These are phyloP conservation scores for Xerus inauris DNA, from an alignment of 2,113 vertebrate genomes.

Conservation along the genomic window DNA sequence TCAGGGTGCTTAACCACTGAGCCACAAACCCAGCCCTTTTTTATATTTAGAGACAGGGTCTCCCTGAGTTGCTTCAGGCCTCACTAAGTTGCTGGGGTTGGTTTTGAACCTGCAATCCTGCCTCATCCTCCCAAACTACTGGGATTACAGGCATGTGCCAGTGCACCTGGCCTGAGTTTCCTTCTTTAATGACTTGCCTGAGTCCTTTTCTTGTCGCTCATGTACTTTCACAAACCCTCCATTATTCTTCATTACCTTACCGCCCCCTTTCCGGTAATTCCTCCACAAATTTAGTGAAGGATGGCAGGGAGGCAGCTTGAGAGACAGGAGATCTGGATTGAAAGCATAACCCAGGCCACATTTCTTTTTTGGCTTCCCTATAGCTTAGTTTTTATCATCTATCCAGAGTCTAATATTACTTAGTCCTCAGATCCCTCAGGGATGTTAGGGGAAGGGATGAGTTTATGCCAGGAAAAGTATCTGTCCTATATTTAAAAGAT, in stretches of 20 bases:
- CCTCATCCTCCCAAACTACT: too few relatives aligned
- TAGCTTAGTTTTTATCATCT: constrained; percentile 69
- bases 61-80: too few relatives aligned
- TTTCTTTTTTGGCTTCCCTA: not conserved
- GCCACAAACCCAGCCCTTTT: too few relatives aligned
- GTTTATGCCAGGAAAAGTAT: constrained; percentile 61
- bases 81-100: too few relatives aligned
- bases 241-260: not conserved
- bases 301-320: not conserved
- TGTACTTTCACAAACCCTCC: not conserved
- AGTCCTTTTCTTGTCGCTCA: not conserved
- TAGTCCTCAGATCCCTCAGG: constrained; percentile 55
- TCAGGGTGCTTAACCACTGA: too few relatives aligned
- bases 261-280: not conserved
- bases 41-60: too few relatives aligned
- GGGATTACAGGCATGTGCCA: too few relatives aligned
- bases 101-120: too few relatives aligned
- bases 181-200: not conserved
- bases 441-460: constrained; percentile 59
- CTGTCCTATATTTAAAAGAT: constrained; percentile 70
- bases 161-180: not conserved
- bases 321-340: constrained; percentile 2
- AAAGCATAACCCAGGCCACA: not conserved
- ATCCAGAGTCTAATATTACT: constrained; percentile 45
- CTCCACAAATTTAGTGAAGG: not conserved